phyloP scores from a whole-genome alignment of 1,140 invertebrate species.

The Drosophila dunni region DNA sequence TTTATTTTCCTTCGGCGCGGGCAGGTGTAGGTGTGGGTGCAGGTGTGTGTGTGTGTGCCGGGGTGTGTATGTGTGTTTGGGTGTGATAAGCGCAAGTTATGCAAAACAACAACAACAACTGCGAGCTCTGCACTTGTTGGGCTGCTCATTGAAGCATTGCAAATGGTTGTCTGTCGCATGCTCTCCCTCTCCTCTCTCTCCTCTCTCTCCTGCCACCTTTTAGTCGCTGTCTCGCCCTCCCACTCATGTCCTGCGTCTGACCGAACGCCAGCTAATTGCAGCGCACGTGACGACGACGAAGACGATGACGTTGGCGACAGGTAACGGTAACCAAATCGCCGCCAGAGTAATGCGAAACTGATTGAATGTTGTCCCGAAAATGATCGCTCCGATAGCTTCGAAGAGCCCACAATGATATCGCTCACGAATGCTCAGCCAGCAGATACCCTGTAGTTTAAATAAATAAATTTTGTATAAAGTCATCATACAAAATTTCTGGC shows the following conservation, averaged over 20 bases:
- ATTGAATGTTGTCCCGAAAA: conserved; percentile 47
- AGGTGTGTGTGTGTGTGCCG: conserved; percentile 4
- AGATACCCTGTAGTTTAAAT: neutral
- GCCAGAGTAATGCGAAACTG: conserved; percentile 56
- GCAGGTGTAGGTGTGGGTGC: conserved; percentile 12
- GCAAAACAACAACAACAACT: conserved; percentile 43
- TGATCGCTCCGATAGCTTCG: conserved; percentile 7
- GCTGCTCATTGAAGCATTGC: conserved; percentile 35
- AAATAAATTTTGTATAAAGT: no score
- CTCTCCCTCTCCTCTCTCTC: neutral
- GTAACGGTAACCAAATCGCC: conserved; percentile 43
- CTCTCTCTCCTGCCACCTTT: no score
- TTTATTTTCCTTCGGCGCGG: conserved; percentile 7
- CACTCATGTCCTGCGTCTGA: conserved; percentile 16
- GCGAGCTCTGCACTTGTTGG: conserved; percentile 37
- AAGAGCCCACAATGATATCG: neutral
- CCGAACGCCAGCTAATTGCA: conserved; percentile 39
- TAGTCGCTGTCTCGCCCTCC: neutral
- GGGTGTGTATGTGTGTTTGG: conserved; percentile 30
- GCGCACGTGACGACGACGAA: conserved; percentile 40
- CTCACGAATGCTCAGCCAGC: neutral
- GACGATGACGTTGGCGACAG: conserved; percentile 7
- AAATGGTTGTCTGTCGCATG: conserved; percentile 32
- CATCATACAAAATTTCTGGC: neutral
- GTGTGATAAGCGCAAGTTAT: conserved; percentile 72